phyloP scores from a whole-genome alignment of 1,140 invertebrate species.

The Cotesia chilonis region DNA sequence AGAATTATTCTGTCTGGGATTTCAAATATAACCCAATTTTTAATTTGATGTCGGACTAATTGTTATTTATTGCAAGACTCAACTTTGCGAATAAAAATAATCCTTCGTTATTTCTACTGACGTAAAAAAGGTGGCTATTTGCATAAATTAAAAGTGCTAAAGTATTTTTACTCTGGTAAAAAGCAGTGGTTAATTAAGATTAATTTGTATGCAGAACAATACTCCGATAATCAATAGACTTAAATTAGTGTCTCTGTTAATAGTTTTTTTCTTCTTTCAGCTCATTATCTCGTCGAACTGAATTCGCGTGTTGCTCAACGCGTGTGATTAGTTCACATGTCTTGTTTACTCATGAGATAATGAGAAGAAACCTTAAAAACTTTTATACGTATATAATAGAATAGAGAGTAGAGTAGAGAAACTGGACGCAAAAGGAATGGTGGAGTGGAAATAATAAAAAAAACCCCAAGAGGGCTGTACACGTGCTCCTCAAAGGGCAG shows the following conservation, averaged over 20 bases:
- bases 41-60: neutral
- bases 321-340: slow-evolving; percentile 31
- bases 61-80: neutral
- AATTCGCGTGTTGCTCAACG: slow-evolving; percentile 12
- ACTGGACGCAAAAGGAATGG: neutral
- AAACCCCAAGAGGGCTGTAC: slow-evolving; percentile 39
- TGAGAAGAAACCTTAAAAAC: slow-evolving; percentile 22
- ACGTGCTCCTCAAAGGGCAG: slow-evolving; percentile 40
- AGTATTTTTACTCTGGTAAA: neutral
- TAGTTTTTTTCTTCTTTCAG: neutral
- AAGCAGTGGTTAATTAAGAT: slow-evolving; percentile 4
- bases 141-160: neutral
- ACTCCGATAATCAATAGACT: slow-evolving; percentile 13
- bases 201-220: slow-evolving; percentile 9
- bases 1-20: neutral
- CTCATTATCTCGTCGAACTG: slow-evolving; percentile 7
- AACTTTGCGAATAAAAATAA: slow-evolving; percentile 6
- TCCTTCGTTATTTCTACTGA: neutral
- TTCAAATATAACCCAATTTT: no score
- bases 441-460: slow-evolving; percentile 25
- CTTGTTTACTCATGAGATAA: slow-evolving; percentile 30
- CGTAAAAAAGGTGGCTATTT: neutral
- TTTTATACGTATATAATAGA: slow-evolving; percentile 19
- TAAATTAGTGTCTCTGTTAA: slow-evolving; percentile 6
- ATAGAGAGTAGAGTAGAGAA: neutral